These are phyloP conservation scores for Eilema sororculum DNA, from an alignment of 2,888 invertebrate genomes.

Conservation along the genomic window DNA sequence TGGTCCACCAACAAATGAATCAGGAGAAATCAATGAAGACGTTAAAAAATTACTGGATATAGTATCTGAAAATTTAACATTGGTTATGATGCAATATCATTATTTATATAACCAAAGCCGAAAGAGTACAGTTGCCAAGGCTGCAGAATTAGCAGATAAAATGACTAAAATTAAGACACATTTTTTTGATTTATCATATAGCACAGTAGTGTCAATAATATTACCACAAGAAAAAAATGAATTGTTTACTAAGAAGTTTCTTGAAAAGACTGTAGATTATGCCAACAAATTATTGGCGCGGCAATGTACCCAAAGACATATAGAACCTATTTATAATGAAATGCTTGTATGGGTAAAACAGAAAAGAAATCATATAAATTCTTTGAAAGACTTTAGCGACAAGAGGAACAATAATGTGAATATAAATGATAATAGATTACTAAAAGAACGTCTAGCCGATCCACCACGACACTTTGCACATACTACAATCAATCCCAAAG, in stretches of 20 bases:
- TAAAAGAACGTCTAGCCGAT: slow-evolving; percentile 27
- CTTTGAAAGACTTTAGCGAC: background rate
- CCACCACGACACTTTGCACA: slow-evolving; percentile 13
- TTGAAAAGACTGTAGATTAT: slow-evolving; percentile 49
- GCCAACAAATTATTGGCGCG: slow-evolving; percentile 25
- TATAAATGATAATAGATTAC: slow-evolving; percentile 19
- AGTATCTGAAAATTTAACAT: slow-evolving; percentile 51
- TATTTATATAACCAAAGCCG: slow-evolving; percentile 12
- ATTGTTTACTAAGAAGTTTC: slow-evolving; percentile 50
- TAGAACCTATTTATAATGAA: slow-evolving; percentile 50
- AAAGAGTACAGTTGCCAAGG: background rate
- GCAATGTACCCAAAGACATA: slow-evolving; percentile 31
- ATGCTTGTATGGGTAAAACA: slow-evolving; percentile 58
- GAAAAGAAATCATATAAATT: slow-evolving; percentile 29
- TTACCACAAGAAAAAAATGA: slow-evolving; percentile 57
- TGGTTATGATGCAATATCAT: slow-evolving; percentile 46
- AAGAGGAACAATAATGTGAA: background rate
- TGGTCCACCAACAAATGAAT: background rate
- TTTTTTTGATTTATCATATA: slow-evolving; percentile 59
- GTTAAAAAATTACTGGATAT: slow-evolving; percentile 31
- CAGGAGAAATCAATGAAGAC: background rate
- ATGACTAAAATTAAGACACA: slow-evolving; percentile 38
- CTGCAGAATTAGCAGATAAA: background rate
- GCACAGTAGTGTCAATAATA: slow-evolving; percentile 51
- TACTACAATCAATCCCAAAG: background rate